Evolutionary conservation across 2,888 invertebrate genomes (phyloP).

Genomic region (Nephrotoma flavescens): DNA sequence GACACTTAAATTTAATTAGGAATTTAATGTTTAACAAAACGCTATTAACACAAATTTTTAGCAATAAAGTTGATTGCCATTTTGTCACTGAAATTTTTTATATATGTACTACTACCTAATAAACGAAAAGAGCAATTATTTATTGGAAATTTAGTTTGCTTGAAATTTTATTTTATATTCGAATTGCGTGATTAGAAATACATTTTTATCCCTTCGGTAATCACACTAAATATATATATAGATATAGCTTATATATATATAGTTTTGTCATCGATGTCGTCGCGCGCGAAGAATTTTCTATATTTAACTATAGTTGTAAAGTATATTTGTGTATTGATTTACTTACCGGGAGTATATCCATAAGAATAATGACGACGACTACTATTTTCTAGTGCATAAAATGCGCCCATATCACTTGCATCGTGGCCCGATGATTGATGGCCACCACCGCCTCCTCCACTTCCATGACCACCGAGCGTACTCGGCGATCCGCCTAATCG

Average conservation of each 20-base stretch:
- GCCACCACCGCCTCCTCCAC: slow-evolving; percentile 17
- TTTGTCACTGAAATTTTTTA: not conserved
- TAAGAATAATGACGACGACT: slow-evolving; percentile 32
- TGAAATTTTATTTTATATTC: not conserved
- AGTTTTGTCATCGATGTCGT: not conserved
- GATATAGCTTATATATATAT: not conserved
- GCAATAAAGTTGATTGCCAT: not conserved
- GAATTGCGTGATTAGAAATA: not conserved
- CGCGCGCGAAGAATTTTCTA: not conserved
- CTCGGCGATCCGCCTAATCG: slow-evolving; percentile 32
- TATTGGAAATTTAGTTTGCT: not conserved
- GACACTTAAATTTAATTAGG: not conserved
- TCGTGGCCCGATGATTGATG: slow-evolving; percentile 24
- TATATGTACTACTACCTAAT: no score
- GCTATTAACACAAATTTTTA: not conserved
- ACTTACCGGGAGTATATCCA: slow-evolving; percentile 31
- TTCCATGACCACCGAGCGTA: slow-evolving; percentile 19
- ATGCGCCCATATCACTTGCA: slow-evolving; percentile 32
- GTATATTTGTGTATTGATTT: not conserved
- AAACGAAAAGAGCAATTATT: not conserved
- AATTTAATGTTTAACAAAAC: not conserved
- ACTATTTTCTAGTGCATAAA: slow-evolving; percentile 32
- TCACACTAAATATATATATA: not conserved
- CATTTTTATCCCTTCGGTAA: not conserved
- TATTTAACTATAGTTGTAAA: not conserved